phyloP scores from a whole-genome alignment of 1,140 invertebrate species.

The Ostrea denselamellosa region DNA sequence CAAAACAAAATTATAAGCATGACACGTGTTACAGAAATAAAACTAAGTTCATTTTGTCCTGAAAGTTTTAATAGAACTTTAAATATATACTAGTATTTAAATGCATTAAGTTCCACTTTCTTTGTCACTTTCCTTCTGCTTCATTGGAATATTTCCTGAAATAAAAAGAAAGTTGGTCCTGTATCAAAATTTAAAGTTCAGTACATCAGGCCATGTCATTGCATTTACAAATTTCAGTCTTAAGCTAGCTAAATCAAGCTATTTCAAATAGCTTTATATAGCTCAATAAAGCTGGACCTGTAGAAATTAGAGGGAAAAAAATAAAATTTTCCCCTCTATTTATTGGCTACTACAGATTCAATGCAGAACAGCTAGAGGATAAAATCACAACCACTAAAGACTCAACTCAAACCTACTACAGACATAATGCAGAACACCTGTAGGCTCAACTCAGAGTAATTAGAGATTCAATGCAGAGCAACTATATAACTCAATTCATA shows the following conservation, averaged over 20 bases:
- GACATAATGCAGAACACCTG: not conserved
- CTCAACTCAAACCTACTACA: not conserved
- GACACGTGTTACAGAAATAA: no score
- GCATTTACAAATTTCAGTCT: no score
- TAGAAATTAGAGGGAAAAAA: no score
- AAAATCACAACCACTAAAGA: not conserved
- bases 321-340: no score
- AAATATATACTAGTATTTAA: no score
- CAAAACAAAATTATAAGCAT: no score
- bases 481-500: no score
- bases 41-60: no score
- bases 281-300: no score
- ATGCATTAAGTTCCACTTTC: constrained; percentile 18
- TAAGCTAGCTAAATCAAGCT: not conserved
- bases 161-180: constrained; percentile 34
- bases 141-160: constrained; percentile 70
- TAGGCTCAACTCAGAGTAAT: not conserved
- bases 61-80: no score
- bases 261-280: no score
- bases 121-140: constrained; percentile 62
- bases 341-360: not conserved
- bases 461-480: not conserved
- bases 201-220: no score
- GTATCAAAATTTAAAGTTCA: not conserved
- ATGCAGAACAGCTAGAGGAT: not conserved